These are phyloP conservation scores for Sesamia inferens DNA, from an alignment of 2,888 invertebrate genomes.

Conservation along the genomic window DNA sequence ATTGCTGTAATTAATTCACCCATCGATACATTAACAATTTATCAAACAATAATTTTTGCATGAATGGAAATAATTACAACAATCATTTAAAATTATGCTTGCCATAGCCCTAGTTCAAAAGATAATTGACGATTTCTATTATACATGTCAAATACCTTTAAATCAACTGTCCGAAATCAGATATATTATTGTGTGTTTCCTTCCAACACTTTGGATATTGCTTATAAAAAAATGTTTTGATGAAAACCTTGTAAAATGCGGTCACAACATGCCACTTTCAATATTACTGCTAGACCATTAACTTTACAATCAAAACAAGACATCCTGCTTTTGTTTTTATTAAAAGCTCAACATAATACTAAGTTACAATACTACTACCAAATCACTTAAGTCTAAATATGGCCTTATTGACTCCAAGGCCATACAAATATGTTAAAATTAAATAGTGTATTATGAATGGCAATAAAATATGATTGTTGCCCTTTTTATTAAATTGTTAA, in stretches of 20 bases:
- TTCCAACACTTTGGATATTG: background rate
- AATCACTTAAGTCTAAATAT: constrained; percentile 38
- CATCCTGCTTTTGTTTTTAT: constrained; percentile 9
- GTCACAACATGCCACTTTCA: constrained; percentile 42
- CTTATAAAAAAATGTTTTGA: background rate
- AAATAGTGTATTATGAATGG: background rate
- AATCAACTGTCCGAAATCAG: constrained; percentile 18
- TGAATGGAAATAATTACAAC: constrained; percentile 32
- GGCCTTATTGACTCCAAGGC: background rate
- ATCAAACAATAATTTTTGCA: background rate
- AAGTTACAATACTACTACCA: constrained; percentile 19
- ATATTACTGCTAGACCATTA: constrained; percentile 33
- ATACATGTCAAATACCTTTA: background rate
- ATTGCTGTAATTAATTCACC: constrained; percentile 41
- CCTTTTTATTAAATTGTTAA: background rate
- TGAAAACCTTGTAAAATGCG: background rate
- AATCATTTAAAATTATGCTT: constrained; percentile 27
- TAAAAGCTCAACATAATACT: constrained; percentile 13
- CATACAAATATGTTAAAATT: background rate
- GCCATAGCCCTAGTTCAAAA: constrained; percentile 55
- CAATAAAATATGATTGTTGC: background rate
- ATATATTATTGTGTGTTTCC: constrained; percentile 30
- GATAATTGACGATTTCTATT: background rate
- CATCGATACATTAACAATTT: background rate
- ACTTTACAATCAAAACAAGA: constrained; percentile 23